Base-by-base conservation (phyloP, 2,797 vertebrate species). In the Poecilia velifera region DNA sequence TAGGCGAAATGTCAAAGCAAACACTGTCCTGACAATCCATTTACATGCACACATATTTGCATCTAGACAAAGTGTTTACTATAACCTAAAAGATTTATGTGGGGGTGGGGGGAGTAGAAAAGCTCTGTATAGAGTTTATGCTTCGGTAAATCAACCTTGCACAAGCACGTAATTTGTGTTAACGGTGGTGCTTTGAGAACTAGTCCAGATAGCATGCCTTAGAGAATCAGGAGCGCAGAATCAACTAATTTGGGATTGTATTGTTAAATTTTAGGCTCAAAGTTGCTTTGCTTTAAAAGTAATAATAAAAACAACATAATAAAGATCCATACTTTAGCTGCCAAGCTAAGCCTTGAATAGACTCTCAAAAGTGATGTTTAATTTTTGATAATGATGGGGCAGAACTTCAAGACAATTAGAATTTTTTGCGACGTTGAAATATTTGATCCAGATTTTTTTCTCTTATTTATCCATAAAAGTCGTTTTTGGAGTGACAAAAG, bases 21-120 rank as follows among this genome's bases (percentile, higher is more conserved):
- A 84, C 80, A 1, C 89, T 93, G 80, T 90, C 82, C 89, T 87
- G 93, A 93, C 89, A 92, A 91, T 93, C 90, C 86, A 90, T 75
- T 72, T 39, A 83, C 80, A 87, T 77, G n/a, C 46, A 8, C 84
- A 81, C 82, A 55, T 82, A 77, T 45, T 81, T 81, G 81, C 91
- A 87, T 90, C 79, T 80, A 91, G 80, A 79, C 22, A 55, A 45
- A 82, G 89, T 86, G 78, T 91, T 92, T 90, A 90, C 89, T 70
- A 76, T 70, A 91, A 81, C 82, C 87, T 87, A 86, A 86, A 90
- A 87, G 76, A 89, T 89, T 82, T 80, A 66, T 76, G 51, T 10
- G 22, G 51, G 51, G 64, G 46, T 74, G 64, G 4, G 74, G 49
- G 62, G 62, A 49, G 25, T 81, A 41, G 78, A 79, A 82, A 81